phyloP scores from a whole-genome alignment of 2,888 invertebrate genomes.

The Sinotaia quadrata region DNA sequence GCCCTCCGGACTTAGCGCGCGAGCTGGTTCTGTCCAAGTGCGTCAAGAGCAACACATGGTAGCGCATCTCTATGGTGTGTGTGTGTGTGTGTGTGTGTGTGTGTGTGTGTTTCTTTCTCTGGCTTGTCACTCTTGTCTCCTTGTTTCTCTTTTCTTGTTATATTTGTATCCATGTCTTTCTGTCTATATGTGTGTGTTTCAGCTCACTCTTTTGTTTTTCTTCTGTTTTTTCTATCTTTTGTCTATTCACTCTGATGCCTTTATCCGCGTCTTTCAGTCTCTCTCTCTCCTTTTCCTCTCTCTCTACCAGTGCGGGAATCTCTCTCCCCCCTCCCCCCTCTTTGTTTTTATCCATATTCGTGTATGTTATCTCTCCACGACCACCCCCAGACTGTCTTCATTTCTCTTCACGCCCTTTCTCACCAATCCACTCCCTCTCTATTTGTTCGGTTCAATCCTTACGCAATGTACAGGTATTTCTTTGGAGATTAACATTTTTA shows the following conservation, averaged over 20 bases:
- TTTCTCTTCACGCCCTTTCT: conserved; percentile 3
- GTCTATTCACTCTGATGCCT: neutral
- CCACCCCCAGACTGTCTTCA: neutral
- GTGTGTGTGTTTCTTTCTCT: conserved; percentile 11
- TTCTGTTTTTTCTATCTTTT: conserved; percentile 3
- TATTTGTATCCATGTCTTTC: conserved; percentile 7
- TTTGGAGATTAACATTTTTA: no score
- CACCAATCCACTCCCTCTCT: neutral
- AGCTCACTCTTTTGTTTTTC: neutral
- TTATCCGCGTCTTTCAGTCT: neutral
- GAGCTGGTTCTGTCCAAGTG: no score
- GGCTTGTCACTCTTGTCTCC: neutral
- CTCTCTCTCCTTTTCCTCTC: conserved; percentile 1
- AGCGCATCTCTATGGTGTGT: neutral
- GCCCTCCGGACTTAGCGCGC: no score
- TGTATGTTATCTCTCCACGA: neutral
- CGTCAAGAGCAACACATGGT: no score
- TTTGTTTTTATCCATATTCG: neutral
- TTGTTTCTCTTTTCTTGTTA: neutral
- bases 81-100: conserved; percentile 10
- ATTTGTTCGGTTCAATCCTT: neutral
- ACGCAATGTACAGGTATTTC: no score
- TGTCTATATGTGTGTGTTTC: conserved; percentile 9
- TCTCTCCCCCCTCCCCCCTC: neutral
- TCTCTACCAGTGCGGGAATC: neutral